Evolutionary conservation across 2,888 invertebrate genomes (phyloP).

Genomic region (Melipona bicolor): DNA sequence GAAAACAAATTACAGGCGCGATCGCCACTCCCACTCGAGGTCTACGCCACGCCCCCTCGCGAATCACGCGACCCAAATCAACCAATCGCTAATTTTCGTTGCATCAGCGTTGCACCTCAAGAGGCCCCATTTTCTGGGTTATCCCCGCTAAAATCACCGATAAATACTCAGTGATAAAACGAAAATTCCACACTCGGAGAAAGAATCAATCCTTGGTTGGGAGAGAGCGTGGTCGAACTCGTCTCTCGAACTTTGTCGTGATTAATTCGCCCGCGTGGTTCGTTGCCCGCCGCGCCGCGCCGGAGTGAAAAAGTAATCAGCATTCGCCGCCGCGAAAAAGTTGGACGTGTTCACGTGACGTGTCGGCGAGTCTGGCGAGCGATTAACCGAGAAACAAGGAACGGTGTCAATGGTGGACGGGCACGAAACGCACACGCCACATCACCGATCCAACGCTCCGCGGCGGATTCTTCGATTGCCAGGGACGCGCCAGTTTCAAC

Average conservation of each 20-base stretch:
- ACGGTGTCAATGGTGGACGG: conserved; percentile 58
- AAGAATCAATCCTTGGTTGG: conserved; percentile 45
- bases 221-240: conserved; percentile 24
- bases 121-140: too few relatives aligned
- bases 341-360: conserved; percentile 55
- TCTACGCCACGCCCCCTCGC: too few relatives aligned
- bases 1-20: too few relatives aligned
- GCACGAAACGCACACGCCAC: conserved; percentile 43
- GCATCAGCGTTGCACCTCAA: too few relatives aligned
- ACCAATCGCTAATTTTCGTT: too few relatives aligned
- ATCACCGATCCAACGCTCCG: background rate
- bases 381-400: conserved; percentile 55
- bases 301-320: conserved; percentile 53
- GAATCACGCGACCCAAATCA: too few relatives aligned
- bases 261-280: conserved; percentile 55
- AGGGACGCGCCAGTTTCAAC: conserved; percentile 7
- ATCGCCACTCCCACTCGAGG: too few relatives aligned
- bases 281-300: conserved; percentile 31
- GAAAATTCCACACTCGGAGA: conserved; percentile 55
- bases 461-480: conserved; percentile 33
- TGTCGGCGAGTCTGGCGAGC: conserved; percentile 22
- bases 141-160: too few relatives aligned
- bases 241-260: conserved; percentile 34
- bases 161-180: too few relatives aligned
- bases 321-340: conserved; percentile 44